Evolutionary conservation across 2,888 invertebrate genomes (phyloP).

Genomic region (Mesoligia furuncula): DNA sequence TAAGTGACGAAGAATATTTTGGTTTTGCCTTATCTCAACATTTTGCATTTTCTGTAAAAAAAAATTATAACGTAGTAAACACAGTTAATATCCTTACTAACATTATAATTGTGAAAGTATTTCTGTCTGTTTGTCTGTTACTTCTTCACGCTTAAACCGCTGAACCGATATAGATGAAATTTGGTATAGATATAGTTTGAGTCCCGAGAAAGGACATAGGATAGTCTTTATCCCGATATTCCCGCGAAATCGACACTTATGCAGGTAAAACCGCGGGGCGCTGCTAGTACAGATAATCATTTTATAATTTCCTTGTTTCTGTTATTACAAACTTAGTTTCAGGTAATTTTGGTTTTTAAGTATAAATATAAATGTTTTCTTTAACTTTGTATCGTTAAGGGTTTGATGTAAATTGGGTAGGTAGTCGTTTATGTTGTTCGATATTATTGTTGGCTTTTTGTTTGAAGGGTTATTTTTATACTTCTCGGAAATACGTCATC

Average conservation of each 20-base stretch:
- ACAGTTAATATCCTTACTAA: neutral
- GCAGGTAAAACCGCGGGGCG: no score
- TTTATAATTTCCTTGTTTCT: slow-evolving; percentile 5
- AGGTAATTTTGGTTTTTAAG: neutral
- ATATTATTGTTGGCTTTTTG: neutral
- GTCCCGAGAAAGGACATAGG: no score
- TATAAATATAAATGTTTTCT: slow-evolving; percentile 12
- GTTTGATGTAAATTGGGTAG: neutral
- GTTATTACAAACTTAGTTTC: slow-evolving; percentile 4
- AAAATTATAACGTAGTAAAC: neutral
- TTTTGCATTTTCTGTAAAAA: neutral
- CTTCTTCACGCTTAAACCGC: no score
- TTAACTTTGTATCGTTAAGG: neutral
- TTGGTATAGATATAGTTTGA: no score
- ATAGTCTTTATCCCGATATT: no score
- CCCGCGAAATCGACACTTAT: no score
- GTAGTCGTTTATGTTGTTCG: neutral
- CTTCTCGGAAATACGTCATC: no score
- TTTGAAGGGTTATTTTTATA: neutral
- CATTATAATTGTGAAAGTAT: no score
- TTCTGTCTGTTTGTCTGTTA: no score
- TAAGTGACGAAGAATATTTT: neutral
- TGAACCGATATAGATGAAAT: no score
- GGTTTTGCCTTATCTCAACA: neutral
- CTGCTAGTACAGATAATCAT: neutral